A percentile compares a stretch with the other conserved stretches of the same genome.
phyloP scores from a whole-genome alignment of 2,888 invertebrate genomes.

The Abrostola tripartita region DNA sequence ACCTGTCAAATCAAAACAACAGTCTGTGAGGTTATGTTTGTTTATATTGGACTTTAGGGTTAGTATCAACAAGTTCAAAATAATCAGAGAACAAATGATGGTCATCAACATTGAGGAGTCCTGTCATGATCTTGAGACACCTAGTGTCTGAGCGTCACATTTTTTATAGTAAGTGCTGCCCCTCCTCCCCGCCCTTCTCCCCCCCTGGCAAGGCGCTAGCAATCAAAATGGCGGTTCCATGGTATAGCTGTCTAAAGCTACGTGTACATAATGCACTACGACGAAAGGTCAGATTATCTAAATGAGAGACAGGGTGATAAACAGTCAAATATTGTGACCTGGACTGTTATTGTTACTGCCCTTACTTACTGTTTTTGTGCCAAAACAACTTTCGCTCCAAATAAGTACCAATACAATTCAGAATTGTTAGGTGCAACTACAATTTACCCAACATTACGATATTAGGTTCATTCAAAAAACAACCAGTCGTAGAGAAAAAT shows the following conservation, averaged over 20 bases:
- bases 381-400: slow-evolving; percentile 44
- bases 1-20: slow-evolving; percentile 74
- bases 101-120: slow-evolving; percentile 16
- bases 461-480: slow-evolving; percentile 7
- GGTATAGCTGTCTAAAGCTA: slow-evolving; percentile 75
- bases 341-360: slow-evolving; percentile 31
- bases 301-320: slow-evolving; percentile 39
- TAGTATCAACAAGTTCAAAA: slow-evolving; percentile 30
- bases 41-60: slow-evolving; percentile 35
- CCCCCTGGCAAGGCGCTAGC: slow-evolving; percentile 81
- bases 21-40: slow-evolving; percentile 70
- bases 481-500: slow-evolving; percentile 21
- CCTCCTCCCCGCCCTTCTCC: slow-evolving; percentile 71
- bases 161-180: slow-evolving; percentile 74
- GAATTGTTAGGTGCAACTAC: slow-evolving; percentile 4
- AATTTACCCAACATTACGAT: slow-evolving; percentile 2
- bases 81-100: slow-evolving; percentile 19
- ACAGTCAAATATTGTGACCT: slow-evolving; percentile 11
- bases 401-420: slow-evolving; percentile 11
- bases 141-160: slow-evolving; percentile 74
- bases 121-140: slow-evolving; percentile 65
- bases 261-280: slow-evolving; percentile 73
- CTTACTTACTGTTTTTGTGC: slow-evolving; percentile 25
- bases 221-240: slow-evolving; percentile 86
- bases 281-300: slow-evolving; percentile 61